Evolutionary conservation across 1,140 invertebrate genomes (phyloP).

Genomic region (Calycopis cecrops): DNA sequence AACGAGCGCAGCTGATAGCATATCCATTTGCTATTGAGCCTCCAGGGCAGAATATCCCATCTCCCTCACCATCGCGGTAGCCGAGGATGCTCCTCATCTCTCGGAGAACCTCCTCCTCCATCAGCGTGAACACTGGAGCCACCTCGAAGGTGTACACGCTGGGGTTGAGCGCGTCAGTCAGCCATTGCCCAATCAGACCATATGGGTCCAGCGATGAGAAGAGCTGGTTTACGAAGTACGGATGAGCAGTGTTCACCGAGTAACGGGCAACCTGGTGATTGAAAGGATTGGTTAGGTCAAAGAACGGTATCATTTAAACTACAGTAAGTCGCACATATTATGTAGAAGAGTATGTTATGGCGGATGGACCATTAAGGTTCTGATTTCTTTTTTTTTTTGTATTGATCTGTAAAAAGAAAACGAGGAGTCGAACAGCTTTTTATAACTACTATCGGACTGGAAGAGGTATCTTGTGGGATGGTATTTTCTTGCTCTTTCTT

Average conservation of each 20-base stretch:
- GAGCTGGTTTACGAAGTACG: slow-evolving; percentile 90
- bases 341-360: too few species aligned
- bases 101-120: slow-evolving; percentile 87
- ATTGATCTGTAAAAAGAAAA: too few species aligned
- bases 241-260: slow-evolving; percentile 92
- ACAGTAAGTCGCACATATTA: too few species aligned
- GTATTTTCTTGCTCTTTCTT: too few species aligned
- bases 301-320: neutral
- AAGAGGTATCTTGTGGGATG: too few species aligned
- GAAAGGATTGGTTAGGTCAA: slow-evolving; percentile 1
- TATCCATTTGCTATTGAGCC: slow-evolving; percentile 97
- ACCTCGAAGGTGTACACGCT: slow-evolving; percentile 95
- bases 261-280: slow-evolving; percentile 72
- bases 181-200: slow-evolving; percentile 88
- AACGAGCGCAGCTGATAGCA: slow-evolving; percentile 92
- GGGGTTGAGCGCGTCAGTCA: slow-evolving; percentile 90
- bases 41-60: slow-evolving; percentile 96
- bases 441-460: too few species aligned
- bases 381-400: too few species aligned
- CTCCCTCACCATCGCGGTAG: slow-evolving; percentile 84
- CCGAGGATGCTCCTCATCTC: slow-evolving; percentile 93
- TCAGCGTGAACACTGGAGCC: slow-evolving; percentile 90
- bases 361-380: too few species aligned
- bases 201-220: slow-evolving; percentile 92
- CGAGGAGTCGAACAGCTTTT: too few species aligned